Conservation (phyloP, 1,140 invertebrate species). For the Leguminivora glycinivorella region DNA sequence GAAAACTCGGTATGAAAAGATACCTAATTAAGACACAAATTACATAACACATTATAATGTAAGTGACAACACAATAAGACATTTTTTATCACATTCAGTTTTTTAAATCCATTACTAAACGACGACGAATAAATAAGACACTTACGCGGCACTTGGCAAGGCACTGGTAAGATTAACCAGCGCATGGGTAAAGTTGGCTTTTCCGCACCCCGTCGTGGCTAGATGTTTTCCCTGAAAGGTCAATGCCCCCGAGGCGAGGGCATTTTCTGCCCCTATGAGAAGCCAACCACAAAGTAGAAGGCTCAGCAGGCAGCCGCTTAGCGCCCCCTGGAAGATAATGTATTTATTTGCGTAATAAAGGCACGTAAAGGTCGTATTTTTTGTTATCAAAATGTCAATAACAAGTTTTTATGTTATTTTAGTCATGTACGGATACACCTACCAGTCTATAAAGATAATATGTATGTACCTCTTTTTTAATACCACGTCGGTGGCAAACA, state of each 20-base stretch:
- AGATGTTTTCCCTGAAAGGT: conserved; percentile 71
- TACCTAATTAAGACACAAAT: too few species aligned
- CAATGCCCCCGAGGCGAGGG: conserved; percentile 66
- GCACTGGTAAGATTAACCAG: conserved; percentile 51
- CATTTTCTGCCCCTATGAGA: conserved; percentile 69
- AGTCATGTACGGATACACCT: too few species aligned
- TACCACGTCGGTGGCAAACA: too few species aligned
- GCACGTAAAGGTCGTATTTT: too few species aligned
- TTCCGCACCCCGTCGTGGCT: conserved; percentile 61
- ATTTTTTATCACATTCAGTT: too few species aligned
- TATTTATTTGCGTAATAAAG: neutral
- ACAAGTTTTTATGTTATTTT: too few species aligned
- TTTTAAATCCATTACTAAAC: neutral
- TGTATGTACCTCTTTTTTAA: too few species aligned
- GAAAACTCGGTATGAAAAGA: too few species aligned
- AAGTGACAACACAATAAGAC: too few species aligned
- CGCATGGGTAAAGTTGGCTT: conserved; percentile 61
- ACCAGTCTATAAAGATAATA: too few species aligned
- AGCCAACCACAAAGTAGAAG: conserved; percentile 69
- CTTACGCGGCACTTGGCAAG: conserved; percentile 53
- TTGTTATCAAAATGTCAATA: too few species aligned
- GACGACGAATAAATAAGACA: conserved; percentile 12
- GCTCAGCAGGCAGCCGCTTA: conserved; percentile 66
- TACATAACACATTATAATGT: too few species aligned
- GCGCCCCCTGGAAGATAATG: conserved; percentile 53